Evolutionary conservation across 2,113 vertebrate species (phyloP).

Genomic region (Brienomyrus brachyistius): DNA sequence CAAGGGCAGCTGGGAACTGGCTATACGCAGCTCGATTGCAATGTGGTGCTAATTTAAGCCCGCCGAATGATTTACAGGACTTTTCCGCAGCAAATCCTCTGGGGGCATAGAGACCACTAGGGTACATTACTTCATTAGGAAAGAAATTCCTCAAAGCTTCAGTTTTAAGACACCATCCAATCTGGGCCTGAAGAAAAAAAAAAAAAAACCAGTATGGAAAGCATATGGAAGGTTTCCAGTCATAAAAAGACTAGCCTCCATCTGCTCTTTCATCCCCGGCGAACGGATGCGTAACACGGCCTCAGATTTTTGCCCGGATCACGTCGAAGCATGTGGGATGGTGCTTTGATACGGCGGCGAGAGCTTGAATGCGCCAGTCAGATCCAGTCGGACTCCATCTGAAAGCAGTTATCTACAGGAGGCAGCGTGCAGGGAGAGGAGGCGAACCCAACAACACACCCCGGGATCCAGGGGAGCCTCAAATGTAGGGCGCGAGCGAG

Average conservation of each 20-base stretch:
- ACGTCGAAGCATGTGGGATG: neutral
- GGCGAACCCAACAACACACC: neutral
- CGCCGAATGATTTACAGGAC: neutral
- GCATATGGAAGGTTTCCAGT: neutral
- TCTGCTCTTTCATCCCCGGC: conserved; percentile 10
- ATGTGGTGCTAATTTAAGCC: conserved; percentile 1
- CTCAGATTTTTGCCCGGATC: neutral
- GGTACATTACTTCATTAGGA: conserved; percentile 9
- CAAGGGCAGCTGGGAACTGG: neutral
- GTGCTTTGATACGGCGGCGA: neutral
- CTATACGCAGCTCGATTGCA: neutral
- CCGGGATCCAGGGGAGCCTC: neutral
- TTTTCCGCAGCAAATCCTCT: neutral
- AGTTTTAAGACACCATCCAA: conserved; percentile 2
- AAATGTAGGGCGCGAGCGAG: neutral
- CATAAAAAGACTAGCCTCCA: neutral
- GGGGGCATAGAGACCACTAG: conserved; percentile 1
- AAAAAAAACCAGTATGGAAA: neutral
- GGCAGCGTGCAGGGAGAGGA: neutral
- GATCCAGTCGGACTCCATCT: neutral
- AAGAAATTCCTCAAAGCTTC: conserved; percentile 10
- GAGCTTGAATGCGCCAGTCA: neutral
- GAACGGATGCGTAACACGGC: neutral
- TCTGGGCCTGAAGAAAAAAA: neutral
- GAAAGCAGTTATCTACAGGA: neutral